phyloP scores from a whole-genome alignment of 2,888 invertebrate species.

The Brachynemurus nebulosus region DNA sequence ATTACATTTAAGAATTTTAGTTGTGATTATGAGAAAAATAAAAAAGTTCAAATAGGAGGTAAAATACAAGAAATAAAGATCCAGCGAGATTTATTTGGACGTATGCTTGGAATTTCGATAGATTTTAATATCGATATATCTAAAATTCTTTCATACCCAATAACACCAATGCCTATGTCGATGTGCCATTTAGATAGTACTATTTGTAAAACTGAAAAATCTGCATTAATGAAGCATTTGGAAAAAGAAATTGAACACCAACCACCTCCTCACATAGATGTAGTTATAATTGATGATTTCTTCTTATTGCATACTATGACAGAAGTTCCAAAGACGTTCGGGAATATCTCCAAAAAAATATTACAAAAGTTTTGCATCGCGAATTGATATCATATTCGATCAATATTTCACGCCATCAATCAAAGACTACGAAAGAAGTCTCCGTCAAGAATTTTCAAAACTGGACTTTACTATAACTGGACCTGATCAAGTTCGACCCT shows the following conservation, averaged over 20 bases:
- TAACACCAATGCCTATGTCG: constrained; percentile 22
- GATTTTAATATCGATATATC: constrained; percentile 15
- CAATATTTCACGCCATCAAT: constrained; percentile 11
- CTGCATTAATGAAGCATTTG: too few species aligned
- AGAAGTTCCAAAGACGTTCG: constrained; percentile 23
- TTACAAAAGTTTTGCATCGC: constrained; percentile 17
- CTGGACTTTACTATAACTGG: constrained; percentile 19
- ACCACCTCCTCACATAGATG: too few species aligned
- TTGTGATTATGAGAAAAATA: constrained; percentile 14
- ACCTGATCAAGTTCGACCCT: constrained; percentile 20
- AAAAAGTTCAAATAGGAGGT: constrained; percentile 15
- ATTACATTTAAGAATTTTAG: constrained; percentile 19
- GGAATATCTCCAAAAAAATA: constrained; percentile 22
- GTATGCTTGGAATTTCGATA: constrained; percentile 17
- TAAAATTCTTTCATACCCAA: constrained; percentile 22
- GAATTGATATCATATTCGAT: constrained; percentile 15
- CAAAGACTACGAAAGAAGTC: constrained; percentile 15
- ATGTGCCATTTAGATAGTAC: constrained; percentile 22
- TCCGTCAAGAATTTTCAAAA: constrained; percentile 16
- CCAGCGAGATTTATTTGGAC: too few species aligned
- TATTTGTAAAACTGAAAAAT: constrained; percentile 21
- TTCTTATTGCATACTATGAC: constrained; percentile 23
- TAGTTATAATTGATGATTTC: constrained; percentile 25
- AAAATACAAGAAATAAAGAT: constrained; percentile 20
- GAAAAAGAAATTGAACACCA: too few species aligned